Evolutionary conservation across 1,140 invertebrate genomes (phyloP), one percentile per base, ranked within the genome.

Genomic region (Nebria ingens): DNA sequence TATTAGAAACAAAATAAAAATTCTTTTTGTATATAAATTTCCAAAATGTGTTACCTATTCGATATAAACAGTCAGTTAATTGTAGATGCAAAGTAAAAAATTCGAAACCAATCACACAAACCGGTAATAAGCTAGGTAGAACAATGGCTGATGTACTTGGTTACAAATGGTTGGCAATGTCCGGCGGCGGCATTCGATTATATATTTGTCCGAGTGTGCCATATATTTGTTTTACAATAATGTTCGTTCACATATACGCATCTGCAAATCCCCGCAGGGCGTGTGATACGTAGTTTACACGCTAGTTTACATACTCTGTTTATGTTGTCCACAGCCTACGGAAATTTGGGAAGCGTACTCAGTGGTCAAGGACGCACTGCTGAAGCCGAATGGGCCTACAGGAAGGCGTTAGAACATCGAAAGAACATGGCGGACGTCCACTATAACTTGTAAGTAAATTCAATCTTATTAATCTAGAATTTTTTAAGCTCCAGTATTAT

Each of bases 401-500:
- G 86, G 67, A 85, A 84, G 70, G 93, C 93, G 45, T 81, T 97
- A 19, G 79, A 81, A 55, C 84, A 89, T 78, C 81, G 92, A 71
- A 85, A 88, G 58, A 96, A 95, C 73, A 96, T 96, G 92, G 93
- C 93, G 55, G 93, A 97, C 70, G 91, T 95, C 50, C 92, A 95
- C 77, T 96, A 95, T 71, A 97, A 96, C 76, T 76, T 98, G 94
- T 97, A 79, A 95, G 93, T 93, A 75, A n/a, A n/a, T n/a, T n/a
- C n/a, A n/a, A n/a, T n/a, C n/a, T n/a, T n/a, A n/a, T n/a, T n/a
- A n/a, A n/a, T n/a, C n/a, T n/a, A n/a, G n/a, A n/a, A n/a, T n/a
- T n/a, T n/a, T n/a, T n/a, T n/a, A n/a, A n/a, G n/a, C n/a, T n/a
- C n/a, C n/a, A n/a, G n/a, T n/a, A n/a, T n/a, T n/a, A n/a, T n/a